Base-by-base conservation (phyloP, 2,888 invertebrate genomes). In the Laothoe populi region DNA sequence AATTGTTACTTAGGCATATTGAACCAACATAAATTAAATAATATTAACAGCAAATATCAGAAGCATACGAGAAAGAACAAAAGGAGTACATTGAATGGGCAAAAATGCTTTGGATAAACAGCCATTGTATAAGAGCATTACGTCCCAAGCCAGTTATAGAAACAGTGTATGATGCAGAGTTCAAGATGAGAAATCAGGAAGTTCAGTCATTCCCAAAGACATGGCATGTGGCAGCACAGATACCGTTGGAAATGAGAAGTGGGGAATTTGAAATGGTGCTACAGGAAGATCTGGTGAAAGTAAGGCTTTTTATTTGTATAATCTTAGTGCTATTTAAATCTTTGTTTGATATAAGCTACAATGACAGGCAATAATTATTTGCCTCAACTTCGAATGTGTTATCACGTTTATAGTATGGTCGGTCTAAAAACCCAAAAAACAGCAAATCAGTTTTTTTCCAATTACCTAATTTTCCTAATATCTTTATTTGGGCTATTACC, bases 21-120 rank as follows among this genome's bases (percentile, higher is more conserved):
- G 2, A 26, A 26, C 26, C 26, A 26, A 26, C 26, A 26, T 2
- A 26, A n/a, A n/a, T n/a, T n/a, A n/a, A n/a, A n/a, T 7, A 26
- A 45, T 5, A 11, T 46, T 75, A 72, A 0, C 65, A 92, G 92
- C 74, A 80, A 26, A 49, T 83, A 1, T 77, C 83, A 78, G 75
- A 78, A 24, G 63, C 59, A 16, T 92, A 91, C 62, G 64, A 72
- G 44, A 77, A 81, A 40, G 92, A 92, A 66, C 86, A 91, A 65
- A 71, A 84, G 61, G 90, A 88, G 57, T 92, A 72, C 66, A 71
- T 72, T 65, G 83, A 83, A 57, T 92, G 92, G 92, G 90, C 90
- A 0, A 87, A 83, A 64, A 61, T 70, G 0, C 62, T 83, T 0
- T 92, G 92, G 92, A 63, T 70, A 0, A 82, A 67, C 0, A 73